These are phyloP conservation scores for Sesia apiformis DNA, from an alignment of 2,888 invertebrate species.

Conservation along the genomic window DNA sequence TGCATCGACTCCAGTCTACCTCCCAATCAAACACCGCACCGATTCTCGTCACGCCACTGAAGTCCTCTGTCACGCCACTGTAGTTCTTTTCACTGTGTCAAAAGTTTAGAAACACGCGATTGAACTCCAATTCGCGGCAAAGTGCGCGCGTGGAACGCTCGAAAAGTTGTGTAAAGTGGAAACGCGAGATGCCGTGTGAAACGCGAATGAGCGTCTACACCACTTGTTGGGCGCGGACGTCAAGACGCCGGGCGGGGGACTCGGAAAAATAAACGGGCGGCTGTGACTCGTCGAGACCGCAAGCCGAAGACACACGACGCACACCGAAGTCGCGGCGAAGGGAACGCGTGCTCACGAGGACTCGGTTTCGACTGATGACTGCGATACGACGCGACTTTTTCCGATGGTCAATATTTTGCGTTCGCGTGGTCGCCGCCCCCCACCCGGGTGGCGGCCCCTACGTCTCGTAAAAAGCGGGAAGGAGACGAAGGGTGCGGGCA, in stretches of 20 bases:
- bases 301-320: conserved; percentile 70
- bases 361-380: conserved; percentile 75
- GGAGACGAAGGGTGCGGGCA: conserved; percentile 70
- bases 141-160: conserved; percentile 52
- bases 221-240: conserved; percentile 65
- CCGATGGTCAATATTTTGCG: conserved; percentile 77
- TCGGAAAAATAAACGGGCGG: conserved; percentile 58
- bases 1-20: conserved; percentile 76
- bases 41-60: conserved; percentile 55
- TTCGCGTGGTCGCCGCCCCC: conserved; percentile 72
- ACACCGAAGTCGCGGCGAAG: conserved; percentile 59
- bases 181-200: conserved; percentile 59
- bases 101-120: conserved; percentile 34
- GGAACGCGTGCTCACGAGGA: conserved; percentile 63
- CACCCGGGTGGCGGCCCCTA: conserved; percentile 67
- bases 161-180: conserved; percentile 63
- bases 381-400: conserved; percentile 75
- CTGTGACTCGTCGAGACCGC: conserved; percentile 53
- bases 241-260: conserved; percentile 66
- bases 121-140: conserved; percentile 47
- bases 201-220: conserved; percentile 47
- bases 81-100: conserved; percentile 43
- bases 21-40: conserved; percentile 35
- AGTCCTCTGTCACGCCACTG: conserved; percentile 53
- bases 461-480: conserved; percentile 76